Base-by-base conservation (phyloP, 92 coral and sea anemone genomes). In the Hydrozoanthus gracilis region DNA sequence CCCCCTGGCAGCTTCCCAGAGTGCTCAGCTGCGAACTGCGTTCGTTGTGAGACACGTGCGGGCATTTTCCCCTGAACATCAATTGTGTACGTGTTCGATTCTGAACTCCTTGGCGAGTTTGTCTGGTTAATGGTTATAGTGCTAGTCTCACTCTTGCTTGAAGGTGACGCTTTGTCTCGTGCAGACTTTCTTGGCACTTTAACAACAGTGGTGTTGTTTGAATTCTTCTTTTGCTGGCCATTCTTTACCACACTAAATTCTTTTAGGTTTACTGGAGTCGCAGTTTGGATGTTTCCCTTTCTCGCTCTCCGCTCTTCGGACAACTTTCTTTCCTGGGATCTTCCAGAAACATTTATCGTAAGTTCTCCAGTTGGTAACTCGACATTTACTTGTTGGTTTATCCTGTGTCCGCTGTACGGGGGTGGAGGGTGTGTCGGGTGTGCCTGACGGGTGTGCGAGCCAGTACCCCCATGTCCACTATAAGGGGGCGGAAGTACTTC, bases 221-320 rank as follows among this genome's bases (percentile, higher is more conserved):
- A 14, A 14, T 77, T 45, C 15, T 48, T 75, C 4, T 52, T 73
- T 80, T 78, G 86, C 58, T 10, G 67, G 14, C 83, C 58, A n/a
- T 73, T 50, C 56, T 78, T 76, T 46, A 54, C 72, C 56, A 83
- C 80, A 50, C 68, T 91, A 62, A 95, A 92, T 68, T 92, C 98
- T 71, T 89, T 95, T 12, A 85, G 90, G 7, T 92, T 91, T 48
- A 92, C 95, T 14, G 98, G 98, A n/a, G 95, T 87, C 4, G 98
- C 73, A 14, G 98, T 95, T 8, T 87, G 95, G 18, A 92, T 85
- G 5, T 88, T 76, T 17, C 94, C 98, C 44, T 92, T 87, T 61
- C 61, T 84, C 15, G 91, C 51, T 50, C 50, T 86, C 72, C 85
- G 73, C 72, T 80, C 75, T 56, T 80, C 85, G 13, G 85, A 64